Evolutionary conservation across 2,888 invertebrate species (phyloP).

Genomic region (Acrocyrtus sp.): DNA sequence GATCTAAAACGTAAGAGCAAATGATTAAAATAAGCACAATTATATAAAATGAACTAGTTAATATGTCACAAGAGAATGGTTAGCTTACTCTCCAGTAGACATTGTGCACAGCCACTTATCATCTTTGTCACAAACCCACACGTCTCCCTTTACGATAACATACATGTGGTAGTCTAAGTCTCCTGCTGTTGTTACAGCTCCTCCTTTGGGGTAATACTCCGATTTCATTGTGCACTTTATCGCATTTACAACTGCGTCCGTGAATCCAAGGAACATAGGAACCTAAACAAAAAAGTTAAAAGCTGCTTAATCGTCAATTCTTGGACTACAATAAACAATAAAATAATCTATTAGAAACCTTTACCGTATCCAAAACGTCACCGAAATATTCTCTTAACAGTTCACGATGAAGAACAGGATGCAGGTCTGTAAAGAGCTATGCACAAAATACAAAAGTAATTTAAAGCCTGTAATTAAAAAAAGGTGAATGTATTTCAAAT

Average conservation of each 20-base stretch:
- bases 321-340: background rate
- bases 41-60: background rate
- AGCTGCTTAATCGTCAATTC: too few relatives aligned
- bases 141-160: slow-evolving; percentile 51
- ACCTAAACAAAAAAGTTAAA: slow-evolving; percentile 39
- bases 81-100: slow-evolving; percentile 50
- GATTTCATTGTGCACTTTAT: slow-evolving; percentile 44
- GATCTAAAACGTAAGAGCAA: slow-evolving; percentile 22
- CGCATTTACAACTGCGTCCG: slow-evolving; percentile 46
- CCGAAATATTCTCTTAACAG: slow-evolving; percentile 50
- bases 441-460: background rate
- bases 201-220: slow-evolving; percentile 50
- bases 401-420: slow-evolving; percentile 50
- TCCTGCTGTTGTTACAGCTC: slow-evolving; percentile 42
- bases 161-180: slow-evolving; percentile 56
- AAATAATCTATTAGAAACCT: background rate
- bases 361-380: slow-evolving; percentile 46
- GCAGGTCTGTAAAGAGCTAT: slow-evolving; percentile 42
- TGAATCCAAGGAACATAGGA: slow-evolving; percentile 54
- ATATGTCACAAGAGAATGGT: background rate
- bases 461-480: too few relatives aligned
- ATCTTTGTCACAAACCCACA: slow-evolving; percentile 53
- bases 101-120: slow-evolving; percentile 50
- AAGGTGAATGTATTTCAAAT: too few relatives aligned
- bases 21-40: background rate